Evolutionary conservation across 2,888 invertebrate genomes (phyloP), one percentile per base, ranked within the genome.

Genomic region (Campoletis raptor): DNA sequence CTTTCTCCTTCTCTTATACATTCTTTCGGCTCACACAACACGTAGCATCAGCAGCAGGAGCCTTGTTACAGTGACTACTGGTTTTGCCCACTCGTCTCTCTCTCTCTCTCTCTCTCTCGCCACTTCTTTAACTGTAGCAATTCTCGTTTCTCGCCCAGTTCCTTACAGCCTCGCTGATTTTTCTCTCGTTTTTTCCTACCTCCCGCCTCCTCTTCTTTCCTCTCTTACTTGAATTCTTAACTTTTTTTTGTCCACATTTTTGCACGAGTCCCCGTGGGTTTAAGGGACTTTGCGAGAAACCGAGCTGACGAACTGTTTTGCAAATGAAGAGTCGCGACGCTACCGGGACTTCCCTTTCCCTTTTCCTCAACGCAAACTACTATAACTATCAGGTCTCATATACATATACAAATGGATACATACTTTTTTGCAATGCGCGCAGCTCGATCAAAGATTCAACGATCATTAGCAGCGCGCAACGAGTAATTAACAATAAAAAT

Each of bases 61-160:
- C 82, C 86, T 87, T 87, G 86, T 87, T 87, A 87, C 84, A 85
- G 79, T 76, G 86, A 80, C 86, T 84, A 87, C 86, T 87, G 86
- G 86, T 87, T 85, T 87, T 87, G 72, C 76, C 57, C 64, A 73
- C 45, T 78, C 66, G 76, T 12, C 18, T 70, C 73, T 67, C 74
- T 52, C 74, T 54, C 54, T 30, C 69, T 54, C n/a, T 78, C 83
- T 77, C 70, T 82, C 82, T 79, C 73, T 83, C 80, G 84, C 70
- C 74, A 37, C 54, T 77, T 54, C 70, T 77, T 83, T 77, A 83
- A 83, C 84, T 79, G 82, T 84, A 84, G 81, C 81, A 70, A 84
- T 84, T 88, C 89, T 88, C 85, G 76, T 85, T 90, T 82, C 88
- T 89, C 87, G 87, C 88, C 87, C 87, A 82, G 81, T 87, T 87